Conservation (phyloP, 2,113 vertebrate species). For the Tylochromis polylepis region DNA sequence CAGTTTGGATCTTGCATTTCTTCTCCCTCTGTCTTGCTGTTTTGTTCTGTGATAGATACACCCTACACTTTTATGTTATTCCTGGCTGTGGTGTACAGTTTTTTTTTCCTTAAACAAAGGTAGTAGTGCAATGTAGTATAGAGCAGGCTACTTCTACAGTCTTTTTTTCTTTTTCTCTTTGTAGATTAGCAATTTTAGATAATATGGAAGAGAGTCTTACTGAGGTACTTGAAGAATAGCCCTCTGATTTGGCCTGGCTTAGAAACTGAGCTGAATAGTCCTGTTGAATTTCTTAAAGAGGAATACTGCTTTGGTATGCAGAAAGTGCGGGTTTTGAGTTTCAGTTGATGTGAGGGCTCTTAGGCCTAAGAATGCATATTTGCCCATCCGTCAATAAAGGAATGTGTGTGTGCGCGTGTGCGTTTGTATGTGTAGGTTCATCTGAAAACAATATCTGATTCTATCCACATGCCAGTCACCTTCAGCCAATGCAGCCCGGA, state of each 20-base stretch:
- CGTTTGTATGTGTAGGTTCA: not conserved
- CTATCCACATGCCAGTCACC: constrained; percentile 65
- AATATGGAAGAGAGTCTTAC: constrained; percentile 10
- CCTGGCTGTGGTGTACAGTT: constrained; percentile 16
- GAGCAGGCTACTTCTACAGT: not conserved
- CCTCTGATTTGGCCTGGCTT: constrained; percentile 29
- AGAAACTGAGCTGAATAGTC: constrained; percentile 39
- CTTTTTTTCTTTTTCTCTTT: constrained; percentile 19
- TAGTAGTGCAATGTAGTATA: not conserved
- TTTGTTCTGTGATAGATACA: constrained; percentile 46
- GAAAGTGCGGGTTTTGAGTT: constrained; percentile 66
- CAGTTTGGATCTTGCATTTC: constrained; percentile 15
- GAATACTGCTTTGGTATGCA: constrained; percentile 62
- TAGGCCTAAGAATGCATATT: constrained; percentile 66
- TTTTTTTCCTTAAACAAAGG: constrained; percentile 29
- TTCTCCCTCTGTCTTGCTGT: not conserved
- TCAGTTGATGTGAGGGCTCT: constrained; percentile 61
- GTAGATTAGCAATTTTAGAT: constrained; percentile 37
- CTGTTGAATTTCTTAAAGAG: constrained; percentile 47
- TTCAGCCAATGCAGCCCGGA: constrained; percentile 39
- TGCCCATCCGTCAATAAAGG: constrained; percentile 64
- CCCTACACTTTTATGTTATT: constrained; percentile 25
- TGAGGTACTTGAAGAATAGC: constrained; percentile 36
- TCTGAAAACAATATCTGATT: constrained; percentile 70
- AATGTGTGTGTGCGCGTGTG: constrained; percentile 46